Percentiles rank a stretch among this genome's conserved stretches.
Evolutionary conservation across 2,888 invertebrate genomes (phyloP).

Genomic region (Ennomos quercinarius): DNA sequence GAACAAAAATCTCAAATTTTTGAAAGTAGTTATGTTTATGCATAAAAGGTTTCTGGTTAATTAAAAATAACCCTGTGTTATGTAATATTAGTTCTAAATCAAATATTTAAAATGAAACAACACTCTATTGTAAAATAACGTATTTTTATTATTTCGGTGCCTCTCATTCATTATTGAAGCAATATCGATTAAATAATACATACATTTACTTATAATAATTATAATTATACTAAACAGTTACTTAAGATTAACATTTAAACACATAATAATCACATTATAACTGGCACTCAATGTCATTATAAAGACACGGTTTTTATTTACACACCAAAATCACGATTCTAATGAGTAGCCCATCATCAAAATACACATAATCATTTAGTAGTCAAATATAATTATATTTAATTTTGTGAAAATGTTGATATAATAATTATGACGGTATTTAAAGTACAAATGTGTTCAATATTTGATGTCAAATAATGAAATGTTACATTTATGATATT

Average conservation of each 20-base stretch:
- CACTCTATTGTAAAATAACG: slow-evolving; percentile 77
- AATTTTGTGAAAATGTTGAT: too few relatives aligned
- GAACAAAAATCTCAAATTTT: too few relatives aligned
- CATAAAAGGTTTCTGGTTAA: too few relatives aligned
- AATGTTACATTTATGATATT: too few relatives aligned
- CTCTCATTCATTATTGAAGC: slow-evolving; percentile 71
- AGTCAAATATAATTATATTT: too few relatives aligned
- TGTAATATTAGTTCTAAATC: too few relatives aligned
- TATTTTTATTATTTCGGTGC: slow-evolving; percentile 66
- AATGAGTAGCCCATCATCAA: not conserved
- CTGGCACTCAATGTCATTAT: slow-evolving; percentile 73
- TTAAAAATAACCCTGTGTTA: too few relatives aligned
- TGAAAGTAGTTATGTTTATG: too few relatives aligned
- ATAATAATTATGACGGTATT: too few relatives aligned
- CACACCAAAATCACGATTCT: slow-evolving; percentile 13
- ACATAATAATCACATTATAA: slow-evolving; percentile 74
- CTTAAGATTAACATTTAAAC: slow-evolving; percentile 59
- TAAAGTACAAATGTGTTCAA: too few relatives aligned
- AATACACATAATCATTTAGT: too few relatives aligned
- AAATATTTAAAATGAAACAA: slow-evolving; percentile 45
- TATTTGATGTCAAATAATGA: too few relatives aligned
- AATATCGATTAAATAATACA: slow-evolving; percentile 71
- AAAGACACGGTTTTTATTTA: slow-evolving; percentile 16
- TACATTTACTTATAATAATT: slow-evolving; percentile 64
- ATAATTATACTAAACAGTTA: slow-evolving; percentile 57